Conservation (phyloP, 2,797 vertebrate genomes). For the Cuniculus paca region DNA sequence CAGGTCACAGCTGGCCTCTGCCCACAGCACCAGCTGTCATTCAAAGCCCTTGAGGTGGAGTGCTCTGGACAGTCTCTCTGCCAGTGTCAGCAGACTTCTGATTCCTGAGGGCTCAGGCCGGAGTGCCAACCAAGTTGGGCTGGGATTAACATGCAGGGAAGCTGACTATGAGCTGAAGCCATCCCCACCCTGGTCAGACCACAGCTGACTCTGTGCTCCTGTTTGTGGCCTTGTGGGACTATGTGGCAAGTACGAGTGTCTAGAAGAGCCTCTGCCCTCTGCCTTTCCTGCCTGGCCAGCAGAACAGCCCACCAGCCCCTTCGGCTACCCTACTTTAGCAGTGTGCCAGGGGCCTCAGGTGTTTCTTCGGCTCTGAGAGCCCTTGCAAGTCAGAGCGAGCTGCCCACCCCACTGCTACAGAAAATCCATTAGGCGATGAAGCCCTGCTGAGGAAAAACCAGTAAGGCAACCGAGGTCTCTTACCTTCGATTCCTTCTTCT, state of each 20-base stretch:
- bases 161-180: not conserved
- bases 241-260: not conserved
- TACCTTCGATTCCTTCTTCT: constrained; percentile 97
- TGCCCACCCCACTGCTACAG: not conserved
- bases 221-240: not conserved
- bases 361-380: not conserved
- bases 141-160: not conserved
- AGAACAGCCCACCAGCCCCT: not conserved
- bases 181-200: too few relatives aligned
- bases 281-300: not conserved
- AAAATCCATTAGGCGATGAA: constrained; percentile 72
- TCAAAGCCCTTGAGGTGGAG: not conserved
- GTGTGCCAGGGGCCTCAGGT: not conserved
- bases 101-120: not conserved
- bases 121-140: not conserved
- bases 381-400: not conserved
- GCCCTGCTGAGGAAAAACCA: constrained; percentile 67
- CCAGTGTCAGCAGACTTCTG: not conserved
- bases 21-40: not conserved
- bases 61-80: not conserved
- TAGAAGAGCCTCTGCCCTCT: not conserved
- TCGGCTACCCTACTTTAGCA: not conserved
- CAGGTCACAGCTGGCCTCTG: not conserved
- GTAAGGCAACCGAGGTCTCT: constrained; percentile 78
- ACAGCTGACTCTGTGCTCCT: not conserved